Conservation (phyloP, 1,140 invertebrate genomes). For the Drosophila neocordata region DNA sequence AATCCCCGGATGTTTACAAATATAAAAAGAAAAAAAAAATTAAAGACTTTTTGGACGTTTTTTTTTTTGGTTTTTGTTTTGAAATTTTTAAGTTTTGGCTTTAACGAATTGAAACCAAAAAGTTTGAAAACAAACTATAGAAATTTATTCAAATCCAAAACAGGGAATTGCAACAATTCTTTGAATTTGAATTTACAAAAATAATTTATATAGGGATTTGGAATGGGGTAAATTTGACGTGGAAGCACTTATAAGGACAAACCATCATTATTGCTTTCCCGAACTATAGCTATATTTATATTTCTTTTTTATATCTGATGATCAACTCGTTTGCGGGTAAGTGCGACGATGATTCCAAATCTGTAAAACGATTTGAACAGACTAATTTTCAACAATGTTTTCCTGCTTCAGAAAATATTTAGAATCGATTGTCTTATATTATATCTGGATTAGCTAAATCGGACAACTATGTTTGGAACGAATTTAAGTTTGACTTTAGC, state of each 20-base stretch:
- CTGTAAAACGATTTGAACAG: no score
- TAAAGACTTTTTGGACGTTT: constrained; percentile 37
- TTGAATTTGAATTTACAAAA: constrained; percentile 50
- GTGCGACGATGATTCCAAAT: background rate
- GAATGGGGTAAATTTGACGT: background rate
- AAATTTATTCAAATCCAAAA: constrained; percentile 27
- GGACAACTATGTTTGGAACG: no score
- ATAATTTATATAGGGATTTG: constrained; percentile 1
- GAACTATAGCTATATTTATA: no score
- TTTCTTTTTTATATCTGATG: no score
- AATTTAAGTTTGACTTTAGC: no score
- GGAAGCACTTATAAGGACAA: background rate
- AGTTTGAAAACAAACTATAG: background rate
- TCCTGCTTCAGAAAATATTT: no score
- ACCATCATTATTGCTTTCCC: no score
- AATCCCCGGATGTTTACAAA: constrained; percentile 42
- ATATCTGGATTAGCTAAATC: no score
- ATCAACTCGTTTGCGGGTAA: background rate
- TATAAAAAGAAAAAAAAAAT: constrained; percentile 30
- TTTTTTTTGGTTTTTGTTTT: constrained; percentile 39
- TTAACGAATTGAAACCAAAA: no score
- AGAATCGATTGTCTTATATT: no score
- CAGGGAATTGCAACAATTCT: background rate
- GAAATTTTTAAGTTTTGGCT: constrained; percentile 1
- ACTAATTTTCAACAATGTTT: no score